Conservation (phyloP, 2,113 vertebrate genomes). For the Leuciscus idus region DNA sequence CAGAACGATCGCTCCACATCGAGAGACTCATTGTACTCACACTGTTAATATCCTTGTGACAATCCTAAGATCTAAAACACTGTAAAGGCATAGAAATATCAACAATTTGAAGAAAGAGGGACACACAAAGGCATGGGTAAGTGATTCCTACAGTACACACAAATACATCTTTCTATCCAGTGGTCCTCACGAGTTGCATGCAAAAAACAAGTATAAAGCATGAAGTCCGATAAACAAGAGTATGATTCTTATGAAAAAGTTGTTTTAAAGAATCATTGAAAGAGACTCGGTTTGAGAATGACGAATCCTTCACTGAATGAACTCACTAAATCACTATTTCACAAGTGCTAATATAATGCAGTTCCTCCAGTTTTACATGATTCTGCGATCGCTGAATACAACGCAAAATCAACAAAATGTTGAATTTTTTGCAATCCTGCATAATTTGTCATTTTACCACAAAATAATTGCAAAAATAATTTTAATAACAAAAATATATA, state of each 20-base stretch:
- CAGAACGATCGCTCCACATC: not conserved
- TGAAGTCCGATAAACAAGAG: too few species aligned
- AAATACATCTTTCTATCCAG: constrained; percentile 12
- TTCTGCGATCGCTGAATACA: not conserved
- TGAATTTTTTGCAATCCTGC: not conserved
- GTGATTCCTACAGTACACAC: not conserved
- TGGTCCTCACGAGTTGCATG: not conserved
- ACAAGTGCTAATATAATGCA: too few species aligned
- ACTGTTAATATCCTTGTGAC: not conserved
- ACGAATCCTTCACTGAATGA: not conserved
- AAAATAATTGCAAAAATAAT: not conserved
- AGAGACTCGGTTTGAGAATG: not conserved
- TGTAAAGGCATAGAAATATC: not conserved
- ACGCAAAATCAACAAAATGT: not conserved
- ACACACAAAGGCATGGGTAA: not conserved
- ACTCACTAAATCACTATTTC: not conserved
- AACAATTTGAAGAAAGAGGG: not conserved
- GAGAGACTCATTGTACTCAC: not conserved
- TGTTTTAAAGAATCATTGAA: not conserved
- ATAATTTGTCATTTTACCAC: not conserved
- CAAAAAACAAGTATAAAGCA: not conserved
- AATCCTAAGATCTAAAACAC: not conserved
- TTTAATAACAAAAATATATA: too few species aligned
- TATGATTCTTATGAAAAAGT: not conserved
- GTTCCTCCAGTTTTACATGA: not conserved